These are phyloP conservation scores for Synanthedon andrenaeformis DNA, from an alignment of 2,888 invertebrate genomes.

Conservation along the genomic window DNA sequence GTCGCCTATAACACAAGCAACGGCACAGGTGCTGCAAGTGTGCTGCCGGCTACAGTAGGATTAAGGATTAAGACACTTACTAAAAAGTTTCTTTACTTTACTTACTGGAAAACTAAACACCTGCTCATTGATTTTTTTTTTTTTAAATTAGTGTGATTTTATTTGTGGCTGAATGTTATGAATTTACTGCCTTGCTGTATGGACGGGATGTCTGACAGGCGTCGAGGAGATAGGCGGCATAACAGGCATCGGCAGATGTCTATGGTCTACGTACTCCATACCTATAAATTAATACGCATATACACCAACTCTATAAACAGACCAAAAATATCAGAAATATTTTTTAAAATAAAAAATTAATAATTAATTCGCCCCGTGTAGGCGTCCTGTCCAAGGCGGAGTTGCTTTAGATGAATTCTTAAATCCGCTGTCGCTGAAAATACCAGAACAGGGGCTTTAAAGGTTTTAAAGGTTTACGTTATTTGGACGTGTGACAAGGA, in stretches of 20 bases:
- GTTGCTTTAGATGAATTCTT: constrained; percentile 27
- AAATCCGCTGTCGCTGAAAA: constrained; percentile 27
- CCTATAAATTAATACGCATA: constrained; percentile 21
- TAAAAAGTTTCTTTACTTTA: too few species aligned
- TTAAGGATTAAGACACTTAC: too few species aligned
- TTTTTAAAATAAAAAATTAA: too few species aligned
- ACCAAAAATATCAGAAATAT: too few species aligned
- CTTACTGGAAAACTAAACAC: too few species aligned
- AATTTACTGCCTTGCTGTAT: constrained; percentile 32
- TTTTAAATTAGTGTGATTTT: too few species aligned
- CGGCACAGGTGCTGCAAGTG: too few species aligned
- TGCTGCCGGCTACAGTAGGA: too few species aligned
- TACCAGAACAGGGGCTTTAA: constrained; percentile 26
- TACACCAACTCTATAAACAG: too few species aligned
- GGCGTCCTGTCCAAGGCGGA: constrained; percentile 11
- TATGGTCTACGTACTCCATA: constrained; percentile 57
- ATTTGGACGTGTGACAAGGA: constrained; percentile 3
- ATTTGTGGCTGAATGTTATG: too few species aligned
- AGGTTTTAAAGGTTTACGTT: constrained; percentile 16
- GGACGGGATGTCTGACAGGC: constrained; percentile 20
- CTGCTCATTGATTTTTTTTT: too few species aligned
- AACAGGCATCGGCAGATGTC: constrained; percentile 34
- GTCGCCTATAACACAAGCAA: too few species aligned
- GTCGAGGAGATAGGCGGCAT: constrained; percentile 15
- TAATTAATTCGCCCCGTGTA: background rate